phyloP scores from a whole-genome alignment of 2,113 vertebrate species.

The Charina bottae region DNA sequence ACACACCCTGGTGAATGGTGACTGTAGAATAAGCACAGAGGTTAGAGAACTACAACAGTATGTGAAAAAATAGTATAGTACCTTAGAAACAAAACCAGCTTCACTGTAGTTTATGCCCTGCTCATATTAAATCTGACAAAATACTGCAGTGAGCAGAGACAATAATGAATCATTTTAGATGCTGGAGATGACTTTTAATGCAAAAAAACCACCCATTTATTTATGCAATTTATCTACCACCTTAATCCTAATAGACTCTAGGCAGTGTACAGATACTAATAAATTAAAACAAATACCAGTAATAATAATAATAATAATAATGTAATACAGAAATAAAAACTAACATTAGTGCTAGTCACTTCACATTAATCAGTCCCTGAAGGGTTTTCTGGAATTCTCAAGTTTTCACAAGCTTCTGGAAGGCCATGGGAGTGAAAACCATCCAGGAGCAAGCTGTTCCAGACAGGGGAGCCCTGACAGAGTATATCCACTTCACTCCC shows the following conservation, averaged over 20 bases:
- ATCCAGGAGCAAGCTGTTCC: neutral
- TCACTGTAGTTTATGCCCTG: neutral
- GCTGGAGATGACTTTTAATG: conserved; percentile 23
- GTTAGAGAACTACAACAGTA: neutral
- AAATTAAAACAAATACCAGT: neutral
- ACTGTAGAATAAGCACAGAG: neutral
- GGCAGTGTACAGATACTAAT: neutral
- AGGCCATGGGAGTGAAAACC: neutral
- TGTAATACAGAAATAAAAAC: neutral
- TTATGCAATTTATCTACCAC: neutral
- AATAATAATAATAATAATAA: neutral
- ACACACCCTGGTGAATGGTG: neutral
- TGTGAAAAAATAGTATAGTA: neutral
- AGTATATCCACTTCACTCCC: neutral
- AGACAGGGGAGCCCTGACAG: neutral
- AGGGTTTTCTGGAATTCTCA: neutral
- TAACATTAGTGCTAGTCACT: neutral
- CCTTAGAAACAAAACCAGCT: neutral
- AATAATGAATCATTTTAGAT: neutral
- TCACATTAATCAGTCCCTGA: neutral
- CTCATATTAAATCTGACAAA: neutral
- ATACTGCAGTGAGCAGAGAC: neutral
- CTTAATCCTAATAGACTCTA: neutral
- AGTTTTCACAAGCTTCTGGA: neutral
- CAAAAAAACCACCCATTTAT: conserved; percentile 13